Evolutionary conservation across 2,113 vertebrate species (phyloP).

Genomic region (Macaca fascicularis): T2T-MFA8v1.1 NC_088375.1:186114001-186114500

Average conservation of each 20-base stretch:
- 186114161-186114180: neutral
- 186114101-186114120: neutral
- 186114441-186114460: neutral
- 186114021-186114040: neutral
- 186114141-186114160: neutral
- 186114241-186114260: neutral
- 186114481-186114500: neutral
- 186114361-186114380: neutral
- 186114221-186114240: neutral
- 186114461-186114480: neutral
- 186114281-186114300: neutral
- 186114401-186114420: conserved; percentile 17
- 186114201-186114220: neutral
- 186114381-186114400: neutral
- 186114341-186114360: neutral
- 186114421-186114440: neutral
- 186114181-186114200: neutral
- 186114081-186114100: neutral
- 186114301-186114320: conserved; percentile 29
- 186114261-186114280: neutral
- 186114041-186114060: neutral
- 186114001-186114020: neutral
- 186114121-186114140: neutral
- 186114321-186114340: conserved; percentile 15
- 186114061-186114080: neutral